Evolutionary conservation across 23 tunicate genomes (phyloP).

Genomic region (Halocynthia aurantium): DNA sequence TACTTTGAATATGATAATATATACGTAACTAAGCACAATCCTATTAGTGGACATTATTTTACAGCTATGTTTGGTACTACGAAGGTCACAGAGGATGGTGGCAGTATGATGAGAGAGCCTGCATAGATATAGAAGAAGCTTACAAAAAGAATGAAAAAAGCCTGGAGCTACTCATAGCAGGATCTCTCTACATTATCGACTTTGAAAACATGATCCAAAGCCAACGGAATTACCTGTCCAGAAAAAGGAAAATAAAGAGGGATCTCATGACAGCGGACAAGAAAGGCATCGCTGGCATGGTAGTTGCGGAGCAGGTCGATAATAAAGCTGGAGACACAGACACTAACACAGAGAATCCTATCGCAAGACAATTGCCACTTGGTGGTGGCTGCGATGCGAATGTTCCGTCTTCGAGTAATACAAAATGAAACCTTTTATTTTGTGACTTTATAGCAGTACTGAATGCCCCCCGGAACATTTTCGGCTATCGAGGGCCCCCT

Average conservation of each 20-base stretch:
- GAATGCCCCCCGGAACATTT: too few relatives aligned
- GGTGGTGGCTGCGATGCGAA: slow-evolving; percentile 9
- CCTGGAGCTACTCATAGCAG: slow-evolving; percentile 70
- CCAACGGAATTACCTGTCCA: slow-evolving; percentile 48
- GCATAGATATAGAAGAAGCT: slow-evolving; percentile 72
- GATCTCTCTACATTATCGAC: slow-evolving; percentile 75
- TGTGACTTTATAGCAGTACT: too few relatives aligned
- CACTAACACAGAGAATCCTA: too few relatives aligned
- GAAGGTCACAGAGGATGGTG: slow-evolving; percentile 97
- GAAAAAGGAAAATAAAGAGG: slow-evolving; percentile 82
- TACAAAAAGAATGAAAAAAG: slow-evolving; percentile 27
- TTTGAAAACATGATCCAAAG: slow-evolving; percentile 65
- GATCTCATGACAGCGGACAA: slow-evolving; percentile 47
- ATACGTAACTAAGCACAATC: not conserved
- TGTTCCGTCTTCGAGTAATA: not conserved
- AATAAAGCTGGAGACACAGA: too few relatives aligned
- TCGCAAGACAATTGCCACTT: slow-evolving; percentile 6
- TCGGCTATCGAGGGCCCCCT: too few relatives aligned
- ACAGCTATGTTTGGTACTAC: slow-evolving; percentile 81
- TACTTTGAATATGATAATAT: not conserved
- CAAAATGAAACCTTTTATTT: too few relatives aligned
- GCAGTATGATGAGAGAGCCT: slow-evolving; percentile 89
- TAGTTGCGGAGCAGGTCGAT: not conserved
- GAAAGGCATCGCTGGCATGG: slow-evolving; percentile 73
- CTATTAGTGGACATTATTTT: slow-evolving; percentile 1